Conservation (phyloP, 2,888 invertebrate species). For the Acleris laterana region DNA sequence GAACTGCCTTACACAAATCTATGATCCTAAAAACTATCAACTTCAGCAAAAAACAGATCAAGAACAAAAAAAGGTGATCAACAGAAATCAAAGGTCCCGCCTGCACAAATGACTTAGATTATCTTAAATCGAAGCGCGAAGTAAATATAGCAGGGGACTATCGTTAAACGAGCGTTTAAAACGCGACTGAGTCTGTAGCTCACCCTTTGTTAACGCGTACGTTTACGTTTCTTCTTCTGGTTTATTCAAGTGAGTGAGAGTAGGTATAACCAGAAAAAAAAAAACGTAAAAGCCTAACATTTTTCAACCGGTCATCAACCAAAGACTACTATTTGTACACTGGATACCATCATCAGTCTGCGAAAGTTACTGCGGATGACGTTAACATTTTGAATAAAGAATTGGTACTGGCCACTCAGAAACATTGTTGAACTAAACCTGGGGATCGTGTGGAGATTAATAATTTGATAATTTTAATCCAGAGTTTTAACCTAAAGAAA, state of each 20-base stretch:
- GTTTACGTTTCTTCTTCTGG: background rate
- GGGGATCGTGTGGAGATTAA: background rate
- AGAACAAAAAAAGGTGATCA: conserved; percentile 44
- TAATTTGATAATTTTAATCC: background rate
- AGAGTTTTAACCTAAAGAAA: no score
- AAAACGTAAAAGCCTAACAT: no score
- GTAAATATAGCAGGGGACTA: conserved; percentile 62
- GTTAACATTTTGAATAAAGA: background rate
- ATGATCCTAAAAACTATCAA: conserved; percentile 33
- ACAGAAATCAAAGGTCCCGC: conserved; percentile 54
- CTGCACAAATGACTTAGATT: conserved; percentile 60
- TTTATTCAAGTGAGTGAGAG: no score
- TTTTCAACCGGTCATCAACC: no score
- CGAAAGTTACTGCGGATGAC: background rate
- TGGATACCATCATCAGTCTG: no score
- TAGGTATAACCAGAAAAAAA: no score
- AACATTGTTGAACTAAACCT: background rate
- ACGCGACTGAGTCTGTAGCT: conserved; percentile 40
- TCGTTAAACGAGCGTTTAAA: conserved; percentile 61
- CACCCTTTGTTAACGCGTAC: conserved; percentile 5
- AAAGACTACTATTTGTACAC: no score
- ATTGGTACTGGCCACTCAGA: background rate
- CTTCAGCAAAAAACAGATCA: conserved; percentile 42
- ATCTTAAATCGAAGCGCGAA: conserved; percentile 78
- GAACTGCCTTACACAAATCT: no score